Conservation (phyloP, 1,140 invertebrate genomes). For the Limonius californicus region DNA sequence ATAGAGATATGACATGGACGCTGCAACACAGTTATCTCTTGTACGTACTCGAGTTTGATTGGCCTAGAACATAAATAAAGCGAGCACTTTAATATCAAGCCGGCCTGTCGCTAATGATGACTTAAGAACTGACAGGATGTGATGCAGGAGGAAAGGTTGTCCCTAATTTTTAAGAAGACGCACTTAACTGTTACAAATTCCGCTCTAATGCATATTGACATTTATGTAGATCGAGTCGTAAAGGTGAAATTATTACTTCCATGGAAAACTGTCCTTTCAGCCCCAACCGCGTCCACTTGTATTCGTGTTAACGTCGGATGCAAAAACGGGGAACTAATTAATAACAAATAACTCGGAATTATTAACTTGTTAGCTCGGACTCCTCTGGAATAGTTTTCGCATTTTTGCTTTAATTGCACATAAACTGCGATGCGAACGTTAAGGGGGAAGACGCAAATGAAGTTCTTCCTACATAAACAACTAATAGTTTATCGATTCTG, state of each 20-base stretch:
- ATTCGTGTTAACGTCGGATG: no score
- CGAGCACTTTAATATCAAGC: slow-evolving; percentile 5
- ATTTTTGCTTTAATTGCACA: no score
- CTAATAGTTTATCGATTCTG: no score
- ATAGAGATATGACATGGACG: not conserved
- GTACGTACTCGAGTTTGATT: slow-evolving; percentile 12
- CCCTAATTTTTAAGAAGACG: not conserved
- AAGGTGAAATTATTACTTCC: not conserved
- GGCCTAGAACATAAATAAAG: slow-evolving; percentile 4
- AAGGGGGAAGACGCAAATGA: no score
- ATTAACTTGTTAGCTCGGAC: no score
- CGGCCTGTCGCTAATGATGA: slow-evolving; percentile 5
- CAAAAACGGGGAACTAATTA: slow-evolving; percentile 9
- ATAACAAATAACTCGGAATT: slow-evolving; percentile 7
- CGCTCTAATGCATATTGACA: slow-evolving; percentile 5
- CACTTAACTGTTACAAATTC: slow-evolving; percentile 9
- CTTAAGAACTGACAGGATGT: slow-evolving; percentile 9
- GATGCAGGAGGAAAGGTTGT: not conserved
- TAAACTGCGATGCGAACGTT: no score
- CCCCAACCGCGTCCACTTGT: no score
- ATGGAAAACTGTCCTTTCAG: not conserved
- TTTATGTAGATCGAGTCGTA: not conserved
- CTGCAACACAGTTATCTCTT: slow-evolving; percentile 11
- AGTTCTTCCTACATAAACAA: no score
- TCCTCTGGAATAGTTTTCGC: no score